Conservation (phyloP, 2,888 invertebrate species). For the Drosophila setosimentum region DNA sequence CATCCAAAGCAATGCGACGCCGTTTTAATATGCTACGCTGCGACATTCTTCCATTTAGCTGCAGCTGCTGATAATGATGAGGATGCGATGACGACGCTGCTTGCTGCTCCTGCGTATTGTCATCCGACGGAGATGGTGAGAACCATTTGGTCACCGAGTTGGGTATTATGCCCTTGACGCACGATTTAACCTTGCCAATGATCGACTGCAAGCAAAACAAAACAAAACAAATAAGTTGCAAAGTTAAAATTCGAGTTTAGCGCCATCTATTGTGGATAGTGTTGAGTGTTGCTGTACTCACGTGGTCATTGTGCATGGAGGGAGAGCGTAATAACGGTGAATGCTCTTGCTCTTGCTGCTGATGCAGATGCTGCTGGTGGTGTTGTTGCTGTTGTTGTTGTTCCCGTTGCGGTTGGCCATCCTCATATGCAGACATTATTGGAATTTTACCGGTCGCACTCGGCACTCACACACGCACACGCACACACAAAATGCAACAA, state of each 20-base stretch:
- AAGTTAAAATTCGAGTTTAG: not conserved
- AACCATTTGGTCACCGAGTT: slow-evolving; percentile 84
- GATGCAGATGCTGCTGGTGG: slow-evolving; percentile 7
- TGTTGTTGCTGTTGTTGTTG: slow-evolving; percentile 9
- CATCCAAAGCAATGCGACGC: slow-evolving; percentile 74
- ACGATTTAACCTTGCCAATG: slow-evolving; percentile 83
- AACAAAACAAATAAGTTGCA: not conserved
- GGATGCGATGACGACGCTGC: slow-evolving; percentile 26
- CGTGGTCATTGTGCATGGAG: slow-evolving; percentile 49
- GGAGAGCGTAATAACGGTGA: not conserved
- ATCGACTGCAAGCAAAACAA: slow-evolving; percentile 74
- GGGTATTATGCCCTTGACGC: slow-evolving; percentile 83
- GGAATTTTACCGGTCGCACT: slow-evolving; percentile 61
- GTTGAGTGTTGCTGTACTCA: slow-evolving; percentile 57
- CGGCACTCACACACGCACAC: slow-evolving; percentile 32
- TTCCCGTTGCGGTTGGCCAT: slow-evolving; percentile 46
- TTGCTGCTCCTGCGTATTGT: slow-evolving; percentile 26
- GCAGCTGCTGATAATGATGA: slow-evolving; percentile 4
- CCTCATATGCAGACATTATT: slow-evolving; percentile 68
- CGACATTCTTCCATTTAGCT: slow-evolving; percentile 53
- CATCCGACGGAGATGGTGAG: slow-evolving; percentile 67
- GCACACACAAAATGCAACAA: slow-evolving; percentile 2
- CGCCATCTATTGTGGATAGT: slow-evolving; percentile 1
- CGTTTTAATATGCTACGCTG: slow-evolving; percentile 65
- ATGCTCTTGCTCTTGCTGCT: slow-evolving; percentile 6